phyloP scores from a whole-genome alignment of 1,140 invertebrate genomes.

The Drosophila kurseongensis region DNA sequence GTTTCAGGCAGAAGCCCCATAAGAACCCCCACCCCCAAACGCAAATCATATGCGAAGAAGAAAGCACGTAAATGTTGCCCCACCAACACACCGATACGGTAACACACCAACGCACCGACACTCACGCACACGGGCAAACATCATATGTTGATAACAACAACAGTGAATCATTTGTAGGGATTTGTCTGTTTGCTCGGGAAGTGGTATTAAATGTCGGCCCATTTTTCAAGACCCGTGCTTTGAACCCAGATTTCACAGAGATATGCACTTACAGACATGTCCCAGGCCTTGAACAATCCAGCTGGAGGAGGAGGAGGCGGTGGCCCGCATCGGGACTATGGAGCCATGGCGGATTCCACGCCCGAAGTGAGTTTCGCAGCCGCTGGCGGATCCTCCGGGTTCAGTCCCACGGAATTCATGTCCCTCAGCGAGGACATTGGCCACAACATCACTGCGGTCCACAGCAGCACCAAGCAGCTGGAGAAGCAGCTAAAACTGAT shows the following conservation, averaged over 20 bases:
- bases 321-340: slow-evolving; percentile 85
- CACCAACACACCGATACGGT: slow-evolving; percentile 22
- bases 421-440: slow-evolving; percentile 91
- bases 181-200: slow-evolving; percentile 54
- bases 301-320: slow-evolving; percentile 25
- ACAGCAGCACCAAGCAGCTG: slow-evolving; percentile 88
- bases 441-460: slow-evolving; percentile 91
- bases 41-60: slow-evolving; percentile 15
- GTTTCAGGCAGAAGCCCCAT: slow-evolving; percentile 60
- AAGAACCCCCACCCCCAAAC: slow-evolving; percentile 28
- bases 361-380: slow-evolving; percentile 87
- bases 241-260: slow-evolving; percentile 58
- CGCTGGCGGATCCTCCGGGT: slow-evolving; percentile 85
- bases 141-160: slow-evolving; percentile 59
- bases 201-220: slow-evolving; percentile 58
- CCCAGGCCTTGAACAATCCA: slow-evolving; percentile 73
- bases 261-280: slow-evolving; percentile 41
- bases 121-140: slow-evolving; percentile 14
- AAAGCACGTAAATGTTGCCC: slow-evolving; percentile 33
- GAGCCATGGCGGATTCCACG: slow-evolving; percentile 84
- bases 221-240: slow-evolving; percentile 44
- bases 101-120: slow-evolving; percentile 19
- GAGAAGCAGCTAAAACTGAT: slow-evolving; percentile 91
- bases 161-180: slow-evolving; percentile 79
- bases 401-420: slow-evolving; percentile 90